Base-by-base conservation (phyloP, 2,797 vertebrate species). In the Channallabes apus region DNA sequence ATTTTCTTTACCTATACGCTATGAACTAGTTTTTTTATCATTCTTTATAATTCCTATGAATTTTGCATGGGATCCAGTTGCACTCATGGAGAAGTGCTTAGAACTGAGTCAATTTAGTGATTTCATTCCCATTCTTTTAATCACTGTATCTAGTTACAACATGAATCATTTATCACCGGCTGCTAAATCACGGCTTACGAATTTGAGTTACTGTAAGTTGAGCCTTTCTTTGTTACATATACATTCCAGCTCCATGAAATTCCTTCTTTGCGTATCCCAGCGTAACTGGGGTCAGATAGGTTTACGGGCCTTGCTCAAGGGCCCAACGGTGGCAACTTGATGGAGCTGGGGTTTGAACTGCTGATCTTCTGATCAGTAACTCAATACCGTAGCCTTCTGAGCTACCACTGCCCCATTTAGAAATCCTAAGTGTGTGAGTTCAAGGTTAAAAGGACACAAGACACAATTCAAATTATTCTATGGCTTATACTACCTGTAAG, bases 141-240 rank as follows among this genome's bases (percentile, higher is more conserved):
- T 78, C 22, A 41, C 61, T 78, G 61, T n/a, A 78, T 61, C 58
- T 4, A 61, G 32, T 38, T 61, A 38, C 24, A 78, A n/a, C 4
- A 78, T 78, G 76, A 41, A 78, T 78, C 58, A 61, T 78, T 78
- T 35, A 38, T 61, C 76, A 24, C 76, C 58, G 7, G 32, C 32
- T 15, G 20, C 22, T 15, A 32, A 22, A n/a, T 78, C 76, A 24
- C 20, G 2, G 22, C 20, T 38, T n/a, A 24, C 11, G 32, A 61
- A 24, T 62, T 61, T 41, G 7, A 7, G 38, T 41, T 41, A 38
- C 38, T 38, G 1, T 38, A 38, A 38, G 38, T 38, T 38, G 6
- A 38, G 38, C 38, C 38, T 38, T 38, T 38, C 5, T 38, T 38
- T 38, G 38, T 6, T 38, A 5, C 38, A 38, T 38, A 38, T 38